phyloP scores from a whole-genome alignment of 2,888 invertebrate genomes.

The Nymphalis urticae region DNA sequence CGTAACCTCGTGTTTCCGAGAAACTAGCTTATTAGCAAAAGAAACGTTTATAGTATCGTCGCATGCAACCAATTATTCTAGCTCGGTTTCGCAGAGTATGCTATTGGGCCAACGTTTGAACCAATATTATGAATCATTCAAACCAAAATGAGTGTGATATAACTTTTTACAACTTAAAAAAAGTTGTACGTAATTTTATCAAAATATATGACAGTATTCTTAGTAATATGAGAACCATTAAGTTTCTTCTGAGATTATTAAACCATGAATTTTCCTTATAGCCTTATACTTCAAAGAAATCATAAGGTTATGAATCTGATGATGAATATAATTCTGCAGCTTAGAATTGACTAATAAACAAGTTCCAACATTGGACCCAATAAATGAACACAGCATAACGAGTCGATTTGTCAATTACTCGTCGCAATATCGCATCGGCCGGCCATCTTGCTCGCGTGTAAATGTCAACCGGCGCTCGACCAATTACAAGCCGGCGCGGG shows the following conservation, averaged over 20 bases:
- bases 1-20: slow-evolving; percentile 42
- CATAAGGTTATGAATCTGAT: not conserved
- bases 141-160: not conserved
- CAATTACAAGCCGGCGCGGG: slow-evolving; percentile 77
- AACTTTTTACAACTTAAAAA: too few species aligned
- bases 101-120: slow-evolving; percentile 32
- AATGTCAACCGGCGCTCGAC: slow-evolving; percentile 76
- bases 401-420: slow-evolving; percentile 73
- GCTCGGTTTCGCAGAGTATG: slow-evolving; percentile 12
- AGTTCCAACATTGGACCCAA: slow-evolving; percentile 14
- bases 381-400: slow-evolving; percentile 12
- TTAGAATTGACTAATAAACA: slow-evolving; percentile 2
- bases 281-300: slow-evolving; percentile 13
- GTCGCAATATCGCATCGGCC: slow-evolving; percentile 68
- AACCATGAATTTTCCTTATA: slow-evolving; percentile 13
- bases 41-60: slow-evolving; percentile 44
- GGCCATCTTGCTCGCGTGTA: slow-evolving; percentile 77
- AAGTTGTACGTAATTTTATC: too few species aligned
- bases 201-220: too few species aligned
- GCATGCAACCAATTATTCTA: slow-evolving; percentile 45
- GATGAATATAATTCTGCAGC: not conserved
- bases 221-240: not conserved
- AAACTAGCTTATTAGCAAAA: slow-evolving; percentile 44
- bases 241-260: not conserved
- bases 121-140: slow-evolving; percentile 7